Percentiles rank a stretch among this genome's conserved stretches.
Conservation (phyloP, 2,888 invertebrate species). For the Lasiommata megera region DNA sequence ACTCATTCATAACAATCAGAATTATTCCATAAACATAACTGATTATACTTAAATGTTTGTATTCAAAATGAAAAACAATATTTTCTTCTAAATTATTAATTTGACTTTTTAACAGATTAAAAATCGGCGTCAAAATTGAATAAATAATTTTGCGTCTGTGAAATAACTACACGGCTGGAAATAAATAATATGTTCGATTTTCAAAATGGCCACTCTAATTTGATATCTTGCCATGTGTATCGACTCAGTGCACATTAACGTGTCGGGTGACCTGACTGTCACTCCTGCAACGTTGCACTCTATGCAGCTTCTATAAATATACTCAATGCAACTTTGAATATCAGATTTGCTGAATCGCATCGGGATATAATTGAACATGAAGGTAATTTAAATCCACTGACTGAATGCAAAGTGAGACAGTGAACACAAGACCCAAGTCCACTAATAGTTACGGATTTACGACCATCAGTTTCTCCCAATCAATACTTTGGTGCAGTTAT, state of each 20-base stretch:
- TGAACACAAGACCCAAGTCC: too few relatives aligned
- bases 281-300: constrained; percentile 39
- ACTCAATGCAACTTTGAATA: constrained; percentile 27
- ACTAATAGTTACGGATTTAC: too few relatives aligned
- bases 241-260: constrained; percentile 75
- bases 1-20: too few relatives aligned
- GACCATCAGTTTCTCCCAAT: too few relatives aligned
- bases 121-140: not conserved
- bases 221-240: constrained; percentile 72
- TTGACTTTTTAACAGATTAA: too few relatives aligned
- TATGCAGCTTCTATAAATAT: constrained; percentile 64
- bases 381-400: not conserved
- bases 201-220: constrained; percentile 49
- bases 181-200: constrained; percentile 23
- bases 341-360: constrained; percentile 27
- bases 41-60: too few relatives aligned
- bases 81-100: too few relatives aligned
- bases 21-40: too few relatives aligned
- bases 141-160: not conserved
- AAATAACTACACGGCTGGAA: too few relatives aligned
- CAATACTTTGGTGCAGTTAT: too few relatives aligned
- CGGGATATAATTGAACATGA: not conserved
- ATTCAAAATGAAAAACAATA: too few relatives aligned
- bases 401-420: too few relatives aligned
- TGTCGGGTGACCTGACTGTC: constrained; percentile 67